Conservation (phyloP, 2,113 vertebrate species). For the sheep (Ovis aries) region DNA sequence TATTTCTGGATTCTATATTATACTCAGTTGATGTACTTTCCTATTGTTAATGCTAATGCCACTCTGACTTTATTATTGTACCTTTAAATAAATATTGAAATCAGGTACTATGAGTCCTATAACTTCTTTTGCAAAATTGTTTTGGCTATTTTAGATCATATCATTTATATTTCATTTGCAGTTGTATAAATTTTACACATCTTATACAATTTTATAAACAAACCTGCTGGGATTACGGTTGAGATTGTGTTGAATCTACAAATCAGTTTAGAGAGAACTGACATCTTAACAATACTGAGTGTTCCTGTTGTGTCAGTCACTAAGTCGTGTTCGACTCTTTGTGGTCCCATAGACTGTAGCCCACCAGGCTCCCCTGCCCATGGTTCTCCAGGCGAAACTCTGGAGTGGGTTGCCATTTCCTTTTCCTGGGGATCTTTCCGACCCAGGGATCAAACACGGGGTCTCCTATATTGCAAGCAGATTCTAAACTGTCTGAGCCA, state of each 20-base stretch:
- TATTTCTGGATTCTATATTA: neutral
- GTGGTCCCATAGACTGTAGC: neutral
- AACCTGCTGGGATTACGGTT: neutral
- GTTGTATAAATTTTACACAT: neutral
- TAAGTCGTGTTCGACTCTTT: neutral
- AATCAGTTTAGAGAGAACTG: neutral
- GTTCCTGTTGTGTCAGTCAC: neutral
- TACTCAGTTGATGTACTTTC: neutral
- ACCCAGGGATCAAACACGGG: neutral
- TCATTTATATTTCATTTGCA: neutral
- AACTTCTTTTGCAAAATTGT: neutral
- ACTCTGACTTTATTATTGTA: neutral
- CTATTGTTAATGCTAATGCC: neutral
- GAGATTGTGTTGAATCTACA: neutral
- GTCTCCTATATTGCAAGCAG: neutral
- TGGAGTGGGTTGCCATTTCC: neutral
- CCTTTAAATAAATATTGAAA: neutral
- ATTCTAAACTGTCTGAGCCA: neutral
- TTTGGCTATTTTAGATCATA: neutral
- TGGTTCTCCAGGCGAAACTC: neutral
- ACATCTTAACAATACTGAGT: neutral
- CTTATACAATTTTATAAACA: neutral
- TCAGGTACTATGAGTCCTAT: neutral
- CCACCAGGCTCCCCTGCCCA: neutral
- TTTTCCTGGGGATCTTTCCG: neutral